A percentile compares a stretch with the other conserved stretches of the same genome.
phyloP scores from a whole-genome alignment of 2,113 vertebrate genomes.

The Zootoca vivipara region DNA sequence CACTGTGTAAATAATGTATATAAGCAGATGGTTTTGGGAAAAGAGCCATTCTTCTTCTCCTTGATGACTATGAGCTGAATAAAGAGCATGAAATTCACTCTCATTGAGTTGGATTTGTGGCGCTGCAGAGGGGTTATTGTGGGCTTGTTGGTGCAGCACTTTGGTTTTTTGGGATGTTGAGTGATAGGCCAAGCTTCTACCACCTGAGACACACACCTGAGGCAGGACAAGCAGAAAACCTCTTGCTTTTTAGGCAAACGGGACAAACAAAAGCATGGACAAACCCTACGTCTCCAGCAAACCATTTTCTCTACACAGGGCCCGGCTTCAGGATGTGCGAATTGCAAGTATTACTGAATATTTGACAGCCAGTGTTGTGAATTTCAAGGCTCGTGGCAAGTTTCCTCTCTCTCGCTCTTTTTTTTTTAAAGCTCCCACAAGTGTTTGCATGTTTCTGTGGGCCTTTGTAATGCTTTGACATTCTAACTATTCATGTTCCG shows the following conservation, averaged over 20 bases:
- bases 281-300: background rate
- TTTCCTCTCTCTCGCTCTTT: background rate
- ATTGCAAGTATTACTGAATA: background rate
- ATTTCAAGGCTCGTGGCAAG: background rate
- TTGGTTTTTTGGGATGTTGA: no score
- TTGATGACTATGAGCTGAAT: no score
- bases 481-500: conserved; percentile 1
- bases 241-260: background rate
- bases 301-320: background rate
- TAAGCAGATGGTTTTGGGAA: no score
- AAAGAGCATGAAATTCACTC: no score
- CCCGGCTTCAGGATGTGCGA: background rate
- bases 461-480: background rate
- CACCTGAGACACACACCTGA: no score
- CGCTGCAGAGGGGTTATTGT: no score
- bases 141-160: no score
- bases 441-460: background rate
- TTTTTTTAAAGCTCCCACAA: background rate
- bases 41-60: no score
- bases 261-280: background rate
- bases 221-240: no score
- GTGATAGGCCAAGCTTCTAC: no score
- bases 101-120: no score
- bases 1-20: no score
- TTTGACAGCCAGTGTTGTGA: background rate